Base-by-base conservation (phyloP, 2,797 vertebrate species). In the Coregonus sp. region DNA sequence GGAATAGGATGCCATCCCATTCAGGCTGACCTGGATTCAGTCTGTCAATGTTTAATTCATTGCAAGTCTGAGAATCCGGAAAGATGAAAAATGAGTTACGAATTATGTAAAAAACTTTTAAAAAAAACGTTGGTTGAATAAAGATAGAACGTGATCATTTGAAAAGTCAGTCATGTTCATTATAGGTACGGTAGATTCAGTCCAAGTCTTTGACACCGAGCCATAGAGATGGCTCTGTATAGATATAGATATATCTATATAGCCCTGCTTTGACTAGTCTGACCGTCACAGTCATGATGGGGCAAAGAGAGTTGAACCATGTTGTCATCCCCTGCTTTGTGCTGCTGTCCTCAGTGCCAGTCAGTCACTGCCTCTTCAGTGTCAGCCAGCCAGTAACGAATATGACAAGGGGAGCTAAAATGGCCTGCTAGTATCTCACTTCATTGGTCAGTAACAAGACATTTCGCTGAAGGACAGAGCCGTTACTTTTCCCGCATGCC, bases 1-100 rank as follows among this genome's bases (percentile, higher is more conserved):
- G 40, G 9, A 0, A 12, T 47, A 47, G 2, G 3, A 61, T 51
- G 78, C 74, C 25, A 18, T 15, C 72, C 76, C 5, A 25, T 66
- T 33, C 2, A 9, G 37, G 4, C 70, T 79, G 77, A 82, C 61
- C 78, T 73, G 54, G n/a, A 80, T 79, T 77, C 40, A 74, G 65
- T 33, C 63, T 50, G 11, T n/a, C 20, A 20, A 51, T 35, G 2
- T 40, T 71, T 29, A 75, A 31, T 52, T 35, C 0, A 69, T 14
- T 1, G 47, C 67, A 51, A 52, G 52, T n/a, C 2, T 37, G 16
- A 70, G 11, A 11, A 52, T 25, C 20, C 25, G 16, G 0, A 20
- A 2, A 15, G 33, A 14, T 31, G 31, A 33, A 16, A 15, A 69
- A 25, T 65, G 15, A 16, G 54, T 4, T 61, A 5, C 5, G 3